Evolutionary conservation across 2,797 vertebrate genomes (phyloP), one percentile per base, ranked within the genome.

Genomic region (Poeciliopsis turneri): DNA sequence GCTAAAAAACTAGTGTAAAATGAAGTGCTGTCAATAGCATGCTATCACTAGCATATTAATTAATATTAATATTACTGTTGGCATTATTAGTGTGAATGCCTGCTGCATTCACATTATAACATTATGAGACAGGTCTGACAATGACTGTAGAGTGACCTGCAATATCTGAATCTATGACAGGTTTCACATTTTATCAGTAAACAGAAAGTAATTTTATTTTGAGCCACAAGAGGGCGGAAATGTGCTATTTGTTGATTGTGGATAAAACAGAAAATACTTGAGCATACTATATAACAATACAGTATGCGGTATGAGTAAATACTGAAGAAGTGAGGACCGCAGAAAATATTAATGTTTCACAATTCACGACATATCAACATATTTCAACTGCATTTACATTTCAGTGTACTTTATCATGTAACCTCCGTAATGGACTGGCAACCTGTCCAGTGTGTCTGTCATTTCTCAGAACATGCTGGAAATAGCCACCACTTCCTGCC

Each of bases 151-250:
- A 64, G 33, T 4, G 16, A 68, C 39, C 16, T 45, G 28, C 2
- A 45, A 36, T 23, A 45, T 41, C 3, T 43, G n/a, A 16, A 64
- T 43, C 25, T 66, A 46, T n/a, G 33, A 23, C 12, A 20, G 20
- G 57, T 49, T 51, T 45, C 11, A 5, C 13, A 41, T 43, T 36
- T 30, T 5, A 36, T 1, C 20, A 45, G 30, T 70, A 68, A 78
- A 66, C 11, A 78, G 1, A 36, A 2, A 43, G 75, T 53, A 74
- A 55, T 85, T 83, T 20, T 0, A 43, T 72, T 59, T 0, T 75
- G 8, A 30, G 69, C 69, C 91, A 86, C 84, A 82, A 90, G 92
- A 85, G 81, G 86, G 85, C 84, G 87, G 74, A 9, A 41, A 80
- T 51, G 16, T 10, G 20, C 72, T 45, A 71, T 43, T 70, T 25